phyloP scores from a whole-genome alignment of 2,888 invertebrate species.

The Leucophora obtusa region DNA sequence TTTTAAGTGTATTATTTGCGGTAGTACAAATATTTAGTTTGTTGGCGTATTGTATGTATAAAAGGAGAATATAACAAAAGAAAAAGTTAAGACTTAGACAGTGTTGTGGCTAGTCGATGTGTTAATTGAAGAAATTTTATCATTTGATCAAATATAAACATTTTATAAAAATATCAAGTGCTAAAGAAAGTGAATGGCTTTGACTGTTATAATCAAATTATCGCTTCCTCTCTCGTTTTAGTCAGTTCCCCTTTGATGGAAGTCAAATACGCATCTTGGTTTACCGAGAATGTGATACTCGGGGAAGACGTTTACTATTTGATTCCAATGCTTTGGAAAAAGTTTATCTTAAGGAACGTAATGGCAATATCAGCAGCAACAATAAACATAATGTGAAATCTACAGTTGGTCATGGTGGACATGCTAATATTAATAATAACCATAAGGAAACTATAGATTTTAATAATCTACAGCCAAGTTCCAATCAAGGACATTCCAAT shows the following conservation, averaged over 20 bases:
- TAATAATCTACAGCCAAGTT: slow-evolving; percentile 36
- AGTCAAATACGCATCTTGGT: slow-evolving; percentile 89
- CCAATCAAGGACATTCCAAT: slow-evolving; percentile 72
- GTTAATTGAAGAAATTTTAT: slow-evolving; percentile 10
- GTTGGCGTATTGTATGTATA: no score
- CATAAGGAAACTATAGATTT: slow-evolving; percentile 39
- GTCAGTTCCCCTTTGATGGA: slow-evolving; percentile 82
- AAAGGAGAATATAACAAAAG: neutral
- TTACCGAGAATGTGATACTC: slow-evolving; percentile 91
- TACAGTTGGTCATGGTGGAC: slow-evolving; percentile 42
- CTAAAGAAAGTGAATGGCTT: slow-evolving; percentile 18
- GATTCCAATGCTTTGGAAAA: slow-evolving; percentile 87
- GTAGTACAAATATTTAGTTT: no score
- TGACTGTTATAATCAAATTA: neutral
- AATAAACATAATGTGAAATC: slow-evolving; percentile 55
- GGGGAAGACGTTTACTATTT: slow-evolving; percentile 89
- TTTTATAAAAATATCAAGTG: slow-evolving; percentile 7
- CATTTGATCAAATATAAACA: slow-evolving; percentile 23
- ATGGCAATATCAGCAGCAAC: slow-evolving; percentile 48
- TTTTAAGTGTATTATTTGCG: no score
- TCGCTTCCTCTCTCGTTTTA: slow-evolving; percentile 63
- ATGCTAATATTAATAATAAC: slow-evolving; percentile 37
- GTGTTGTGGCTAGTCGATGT: neutral
- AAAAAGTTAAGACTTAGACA: slow-evolving; percentile 6
- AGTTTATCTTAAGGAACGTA: slow-evolving; percentile 78